Evolutionary conservation across 53 echinoderm and acorn worm genomes (phyloP), one percentile per base, ranked within the genome.

Genomic region (Patiria pectinifera): DNA sequence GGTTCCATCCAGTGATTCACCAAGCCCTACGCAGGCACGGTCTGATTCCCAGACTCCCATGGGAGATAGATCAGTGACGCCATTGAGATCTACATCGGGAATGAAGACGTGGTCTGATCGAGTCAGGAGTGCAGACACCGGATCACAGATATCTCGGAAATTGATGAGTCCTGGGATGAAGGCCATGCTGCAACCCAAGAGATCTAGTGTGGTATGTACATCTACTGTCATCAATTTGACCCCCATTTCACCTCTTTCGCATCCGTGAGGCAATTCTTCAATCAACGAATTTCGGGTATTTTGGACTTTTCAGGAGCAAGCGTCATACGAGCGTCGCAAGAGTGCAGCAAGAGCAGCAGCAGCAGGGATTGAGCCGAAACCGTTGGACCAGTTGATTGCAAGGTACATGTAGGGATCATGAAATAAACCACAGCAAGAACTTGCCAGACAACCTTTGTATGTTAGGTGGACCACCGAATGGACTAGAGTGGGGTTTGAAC

Each of bases 291-390:
- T 60, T 8, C 2, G 60, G 12, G 12, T 60, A 60, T 60, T 60
- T 8, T 8, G 9, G 60, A 60, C 26, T 15, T 62, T 88, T 44
- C 94, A 99, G 99, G 99, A 99, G 86, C 94, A 93, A 91, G 97
- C 97, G 59, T 99, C 99, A 2, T 99, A 95, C 77, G 99, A 99
- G 63, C 91, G 99, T 19, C 94, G 99, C 61, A 97, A 97, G 92
- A 96, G 96, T 96, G 99, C 97, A 53, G 99, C 99, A n/a, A 95
- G 96, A 90, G 93, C 94, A 62, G 96, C 97, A 16, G 99, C 97
- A 11, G 94, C 96, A 79, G 99, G 99, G 9, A 95, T 97, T 59
- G 83, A 95, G 3, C 97, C 96, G 8, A 97, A 92, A 94, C 99
- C 97, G 18, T 82, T 99, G 72, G 99, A 99, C 59, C 96, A 99